Percentiles rank a stretch among this genome's conserved stretches.
phyloP scores from a whole-genome alignment of 2,888 invertebrate genomes.

The Nasonovia ribisnigri region DNA sequence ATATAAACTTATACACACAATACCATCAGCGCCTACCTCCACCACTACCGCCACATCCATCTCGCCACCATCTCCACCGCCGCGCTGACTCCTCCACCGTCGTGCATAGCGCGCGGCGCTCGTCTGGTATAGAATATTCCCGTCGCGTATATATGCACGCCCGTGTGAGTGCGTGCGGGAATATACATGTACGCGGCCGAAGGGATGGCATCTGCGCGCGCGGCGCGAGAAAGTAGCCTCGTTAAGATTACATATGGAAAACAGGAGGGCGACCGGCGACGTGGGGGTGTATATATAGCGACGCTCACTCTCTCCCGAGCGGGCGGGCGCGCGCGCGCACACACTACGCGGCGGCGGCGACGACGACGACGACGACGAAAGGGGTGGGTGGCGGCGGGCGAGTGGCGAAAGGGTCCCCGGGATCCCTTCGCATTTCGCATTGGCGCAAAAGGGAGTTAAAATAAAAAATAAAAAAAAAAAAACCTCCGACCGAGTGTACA shows the following conservation, averaged over 20 bases:
- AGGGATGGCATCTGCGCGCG: slow-evolving; percentile 62
- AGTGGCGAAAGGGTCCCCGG: slow-evolving; percentile 55
- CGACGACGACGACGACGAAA: slow-evolving; percentile 3
- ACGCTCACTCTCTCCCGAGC: background rate
- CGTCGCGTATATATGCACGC: slow-evolving; percentile 24
- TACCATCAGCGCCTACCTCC: slow-evolving; percentile 26
- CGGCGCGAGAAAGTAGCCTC: slow-evolving; percentile 65
- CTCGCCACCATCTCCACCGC: background rate
- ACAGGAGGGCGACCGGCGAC: slow-evolving; percentile 46
- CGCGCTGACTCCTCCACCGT: background rate
- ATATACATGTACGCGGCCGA: background rate
- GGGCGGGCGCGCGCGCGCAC: background rate
- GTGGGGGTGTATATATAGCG: background rate
- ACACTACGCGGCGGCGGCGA: background rate
- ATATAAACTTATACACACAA: background rate
- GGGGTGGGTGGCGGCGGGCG: slow-evolving; percentile 14
- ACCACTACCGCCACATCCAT: background rate
- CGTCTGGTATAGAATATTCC: slow-evolving; percentile 56
- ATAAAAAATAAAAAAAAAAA: slow-evolving; percentile 54
- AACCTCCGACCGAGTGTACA: slow-evolving; percentile 53
- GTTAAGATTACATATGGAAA: slow-evolving; percentile 65
- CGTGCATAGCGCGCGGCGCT: background rate
- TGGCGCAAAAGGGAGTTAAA: slow-evolving; percentile 65
- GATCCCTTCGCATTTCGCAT: slow-evolving; percentile 64
- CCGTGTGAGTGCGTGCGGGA: background rate